Percentiles rank a stretch among this genome's conserved stretches.
Evolutionary conservation across 2,113 vertebrate species (phyloP).

Genomic region (Campylomormyrus tamandua): DNA sequence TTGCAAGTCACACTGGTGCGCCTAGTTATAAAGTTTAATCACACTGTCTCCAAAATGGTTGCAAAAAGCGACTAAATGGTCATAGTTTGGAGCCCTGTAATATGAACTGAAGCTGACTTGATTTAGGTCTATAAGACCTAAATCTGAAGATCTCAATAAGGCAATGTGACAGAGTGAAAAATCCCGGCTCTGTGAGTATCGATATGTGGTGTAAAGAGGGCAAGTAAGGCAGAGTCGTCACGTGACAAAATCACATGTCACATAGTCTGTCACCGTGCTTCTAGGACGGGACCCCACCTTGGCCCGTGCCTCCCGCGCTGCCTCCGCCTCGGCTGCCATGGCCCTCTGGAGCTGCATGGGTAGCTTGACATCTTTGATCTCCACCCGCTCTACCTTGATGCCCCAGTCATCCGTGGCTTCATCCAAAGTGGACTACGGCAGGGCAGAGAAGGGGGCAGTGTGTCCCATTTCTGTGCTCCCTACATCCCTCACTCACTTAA

Average conservation of each 20-base stretch:
- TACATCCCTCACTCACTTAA: neutral
- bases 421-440: slow-evolving; percentile 68
- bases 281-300: slow-evolving; percentile 64
- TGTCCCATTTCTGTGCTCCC: neutral
- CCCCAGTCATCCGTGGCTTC: slow-evolving; percentile 90
- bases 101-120: neutral
- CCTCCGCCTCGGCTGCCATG: slow-evolving; percentile 34
- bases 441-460: neutral
- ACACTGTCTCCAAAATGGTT: neutral
- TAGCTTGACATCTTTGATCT: slow-evolving; percentile 94
- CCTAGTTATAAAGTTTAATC: neutral
- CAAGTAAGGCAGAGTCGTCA: neutral
- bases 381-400: slow-evolving; percentile 94
- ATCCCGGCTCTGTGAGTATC: neutral
- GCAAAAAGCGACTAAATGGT: neutral
- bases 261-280: neutral
- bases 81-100: neutral
- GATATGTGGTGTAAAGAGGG: neutral
- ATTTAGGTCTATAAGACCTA: neutral
- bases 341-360: slow-evolving; percentile 55
- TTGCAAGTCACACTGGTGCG: neutral
- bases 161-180: neutral
- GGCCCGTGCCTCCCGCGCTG: slow-evolving; percentile 81
- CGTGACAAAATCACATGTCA: neutral
- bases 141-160: neutral